Evolutionary conservation across 1,140 invertebrate genomes (phyloP), one percentile per base, ranked within the genome.

Genomic region (Episyrphus balteatus): DNA sequence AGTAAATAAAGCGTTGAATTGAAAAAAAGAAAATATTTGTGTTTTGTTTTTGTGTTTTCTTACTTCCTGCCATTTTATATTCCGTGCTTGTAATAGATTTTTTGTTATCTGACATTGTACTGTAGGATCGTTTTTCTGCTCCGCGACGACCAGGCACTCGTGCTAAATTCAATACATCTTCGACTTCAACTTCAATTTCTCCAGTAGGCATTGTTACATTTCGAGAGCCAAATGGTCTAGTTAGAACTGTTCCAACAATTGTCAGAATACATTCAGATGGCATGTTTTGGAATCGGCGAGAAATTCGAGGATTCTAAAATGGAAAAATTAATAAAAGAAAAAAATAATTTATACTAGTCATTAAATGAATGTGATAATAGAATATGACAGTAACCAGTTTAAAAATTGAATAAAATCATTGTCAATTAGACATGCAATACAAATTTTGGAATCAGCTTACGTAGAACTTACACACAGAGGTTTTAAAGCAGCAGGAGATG

Each of bases 201-300:
- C 70, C 70, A 0, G 70, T 72, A 2, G 60, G 57, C 58, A 72
- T 64, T 12, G 61, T 64, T 46, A 65, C 56, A 49, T 72, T 72
- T 36, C 58, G 60, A 5, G 62, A 66, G 40, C 60, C 59, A 13
- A 44, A 47, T 1, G 69, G 70, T 5, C 70, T 51, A 1, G 51
- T 43, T 49, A 58, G 58, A 7, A 71, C 70, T 31, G 50, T 51
- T 7, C 70, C 70, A 13, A 68, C 55, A 48, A 72, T 63, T 10
- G 65, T 64, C 6, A 72, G 49, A 8, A 58, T 63, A 7, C 69
- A 63, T 38, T 70, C 62, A 44, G 63, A 51, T 0, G 70, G 70
- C 57, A 72, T 64, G 46, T 71, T 71, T 18, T 58, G 51, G 54
- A 72, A 62, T 31, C 67, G 61, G 8, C 66, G 61, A 1, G 58